Conservation (phyloP, 92 coral and sea anemone genomes). For the Pocillopora meandrina region DNA sequence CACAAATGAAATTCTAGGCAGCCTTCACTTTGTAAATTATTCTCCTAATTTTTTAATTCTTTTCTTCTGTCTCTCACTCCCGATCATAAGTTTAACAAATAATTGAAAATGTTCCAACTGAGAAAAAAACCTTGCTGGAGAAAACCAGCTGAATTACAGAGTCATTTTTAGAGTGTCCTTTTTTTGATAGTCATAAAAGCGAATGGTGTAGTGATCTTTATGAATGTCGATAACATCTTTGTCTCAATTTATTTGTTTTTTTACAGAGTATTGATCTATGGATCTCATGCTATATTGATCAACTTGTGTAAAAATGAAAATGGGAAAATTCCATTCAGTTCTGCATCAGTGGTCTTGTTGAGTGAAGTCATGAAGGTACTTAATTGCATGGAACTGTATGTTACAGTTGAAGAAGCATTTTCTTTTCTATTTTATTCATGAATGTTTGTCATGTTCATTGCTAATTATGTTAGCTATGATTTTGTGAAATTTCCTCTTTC, state of each 20-base stretch:
- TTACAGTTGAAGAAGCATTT: not conserved
- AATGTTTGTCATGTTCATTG: not conserved
- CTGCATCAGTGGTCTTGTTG: constrained; percentile 85
- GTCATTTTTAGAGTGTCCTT: no score
- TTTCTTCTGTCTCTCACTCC: no score
- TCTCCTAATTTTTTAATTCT: no score
- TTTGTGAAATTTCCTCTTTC: not conserved
- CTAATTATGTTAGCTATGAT: not conserved
- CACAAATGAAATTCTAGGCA: no score
- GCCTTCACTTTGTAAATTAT: no score
- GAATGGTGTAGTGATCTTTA: no score
- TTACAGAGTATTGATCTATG: constrained; percentile 79
- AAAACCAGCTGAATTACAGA: no score
- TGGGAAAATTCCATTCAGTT: constrained; percentile 87
- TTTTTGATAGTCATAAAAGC: no score
- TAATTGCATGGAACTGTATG: not conserved
- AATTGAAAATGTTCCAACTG: no score
- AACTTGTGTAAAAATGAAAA: constrained; percentile 80
- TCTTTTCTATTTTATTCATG: not conserved
- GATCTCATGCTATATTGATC: constrained; percentile 83
- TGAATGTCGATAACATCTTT: no score
- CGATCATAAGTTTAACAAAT: no score
- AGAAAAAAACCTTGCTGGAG: no score
- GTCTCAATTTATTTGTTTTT: not conserved
- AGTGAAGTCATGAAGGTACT: constrained; percentile 83